A percentile compares a stretch with the other conserved stretches of the same genome.
Evolutionary conservation across 2,113 vertebrate genomes (phyloP).

Genomic region (Tragelaphus imberbis): DNA sequence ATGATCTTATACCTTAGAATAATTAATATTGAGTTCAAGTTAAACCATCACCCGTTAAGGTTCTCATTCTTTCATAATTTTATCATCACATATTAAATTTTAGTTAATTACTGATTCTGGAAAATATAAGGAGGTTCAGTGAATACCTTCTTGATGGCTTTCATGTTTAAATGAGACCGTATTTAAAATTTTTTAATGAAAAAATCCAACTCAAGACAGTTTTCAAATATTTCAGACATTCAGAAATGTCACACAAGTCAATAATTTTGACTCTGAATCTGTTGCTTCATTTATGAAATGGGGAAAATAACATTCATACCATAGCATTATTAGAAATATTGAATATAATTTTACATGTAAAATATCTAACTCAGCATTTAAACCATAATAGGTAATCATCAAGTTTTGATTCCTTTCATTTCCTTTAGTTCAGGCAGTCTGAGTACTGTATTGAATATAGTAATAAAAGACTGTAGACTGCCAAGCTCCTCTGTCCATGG

Average conservation of each 20-base stretch:
- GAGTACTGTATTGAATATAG: not conserved
- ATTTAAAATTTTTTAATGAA: constrained; percentile 1
- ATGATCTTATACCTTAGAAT: constrained; percentile 54
- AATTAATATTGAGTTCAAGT: constrained; percentile 53
- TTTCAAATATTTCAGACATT: constrained; percentile 29
- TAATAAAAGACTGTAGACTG: not conserved
- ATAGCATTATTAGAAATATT: not conserved
- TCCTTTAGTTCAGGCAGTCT: not conserved
- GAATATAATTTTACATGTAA: not conserved
- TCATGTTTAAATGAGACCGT: not conserved
- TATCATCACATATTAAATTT: constrained; percentile 6
- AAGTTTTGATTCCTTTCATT: not conserved
- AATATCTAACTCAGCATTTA: not conserved
- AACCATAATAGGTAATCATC: not conserved
- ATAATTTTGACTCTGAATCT: constrained; percentile 7
- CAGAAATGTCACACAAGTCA: not conserved
- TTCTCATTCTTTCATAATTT: constrained; percentile 31
- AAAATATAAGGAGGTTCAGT: not conserved
- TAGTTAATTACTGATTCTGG: constrained; percentile 22
- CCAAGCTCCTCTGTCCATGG: not conserved
- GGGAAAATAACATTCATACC: not conserved
- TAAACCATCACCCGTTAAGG: constrained; percentile 54
- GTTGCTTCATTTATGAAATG: not conserved
- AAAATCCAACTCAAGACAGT: not conserved
- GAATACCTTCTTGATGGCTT: not conserved